Conservation (phyloP, 2,113 vertebrate genomes). For the Dicentrarchus labrax region DNA sequence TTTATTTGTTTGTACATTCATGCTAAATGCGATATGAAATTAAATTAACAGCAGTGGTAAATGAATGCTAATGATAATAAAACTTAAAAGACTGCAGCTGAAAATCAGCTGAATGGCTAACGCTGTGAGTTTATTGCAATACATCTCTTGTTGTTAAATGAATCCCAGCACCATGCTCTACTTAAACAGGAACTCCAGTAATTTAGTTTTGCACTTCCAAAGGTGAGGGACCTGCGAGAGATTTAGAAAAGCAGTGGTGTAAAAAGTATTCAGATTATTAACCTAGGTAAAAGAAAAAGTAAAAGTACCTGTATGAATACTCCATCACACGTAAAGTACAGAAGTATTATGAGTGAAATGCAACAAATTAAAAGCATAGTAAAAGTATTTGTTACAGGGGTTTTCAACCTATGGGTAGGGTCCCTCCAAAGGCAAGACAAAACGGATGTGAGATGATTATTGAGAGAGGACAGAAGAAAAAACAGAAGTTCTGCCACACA, state of each 20-base stretch:
- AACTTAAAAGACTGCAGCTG: not conserved
- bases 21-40: conserved; percentile 1
- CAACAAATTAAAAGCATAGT: not conserved
- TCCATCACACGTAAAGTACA: not conserved
- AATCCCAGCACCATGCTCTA: not conserved
- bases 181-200: not conserved
- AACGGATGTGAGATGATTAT: not conserved
- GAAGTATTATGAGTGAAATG: not conserved
- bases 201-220: not conserved
- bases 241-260: not conserved
- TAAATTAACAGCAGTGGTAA: not conserved
- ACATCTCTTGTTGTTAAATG: not conserved
- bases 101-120: no score
- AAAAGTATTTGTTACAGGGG: not conserved
- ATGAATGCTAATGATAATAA: conserved; percentile 19
- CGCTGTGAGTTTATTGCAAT: no score
- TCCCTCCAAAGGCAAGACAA: not conserved
- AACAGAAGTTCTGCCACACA: not conserved
- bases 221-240: not conserved
- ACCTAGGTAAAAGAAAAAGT: not conserved
- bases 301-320: not conserved
- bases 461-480: not conserved
- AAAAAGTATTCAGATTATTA: not conserved
- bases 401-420: not conserved
- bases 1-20: not conserved